A percentile compares a stretch with the other conserved stretches of the same genome.
Evolutionary conservation across 2,797 vertebrate species (phyloP).

Genomic region (Momotus momota): DNA sequence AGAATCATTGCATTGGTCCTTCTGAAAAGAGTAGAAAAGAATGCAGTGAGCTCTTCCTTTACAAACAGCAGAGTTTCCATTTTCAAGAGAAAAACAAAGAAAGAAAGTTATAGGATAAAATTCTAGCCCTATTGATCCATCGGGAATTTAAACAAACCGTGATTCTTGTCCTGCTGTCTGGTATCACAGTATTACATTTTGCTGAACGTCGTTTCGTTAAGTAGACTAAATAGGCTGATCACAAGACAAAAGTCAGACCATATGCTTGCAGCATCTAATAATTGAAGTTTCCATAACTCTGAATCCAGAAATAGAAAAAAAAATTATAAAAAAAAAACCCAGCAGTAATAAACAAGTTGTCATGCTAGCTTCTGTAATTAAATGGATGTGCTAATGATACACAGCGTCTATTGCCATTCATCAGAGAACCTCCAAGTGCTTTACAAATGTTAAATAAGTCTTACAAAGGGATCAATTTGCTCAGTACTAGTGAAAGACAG

Average conservation of each 20-base stretch:
- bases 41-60: neutral
- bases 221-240: neutral
- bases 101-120: neutral
- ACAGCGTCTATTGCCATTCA: neutral
- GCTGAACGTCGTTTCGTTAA: neutral
- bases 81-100: neutral
- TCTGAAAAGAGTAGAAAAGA: neutral
- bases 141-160: neutral
- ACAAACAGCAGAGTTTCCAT: neutral
- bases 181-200: neutral
- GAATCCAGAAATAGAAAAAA: neutral
- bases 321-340: neutral
- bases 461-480: constrained; percentile 11
- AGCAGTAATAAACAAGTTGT: neutral
- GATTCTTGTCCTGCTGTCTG: neutral
- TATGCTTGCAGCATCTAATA: neutral
- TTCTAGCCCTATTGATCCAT: neutral
- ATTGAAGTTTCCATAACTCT: neutral
- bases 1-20: neutral
- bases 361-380: neutral
- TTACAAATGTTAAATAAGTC: neutral
- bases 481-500: neutral
- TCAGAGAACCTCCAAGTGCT: neutral
- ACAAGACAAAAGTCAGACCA: neutral
- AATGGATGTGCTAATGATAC: neutral